Conservation (phyloP, 2,888 invertebrate genomes). For the Latrodectus hesperus region DNA sequence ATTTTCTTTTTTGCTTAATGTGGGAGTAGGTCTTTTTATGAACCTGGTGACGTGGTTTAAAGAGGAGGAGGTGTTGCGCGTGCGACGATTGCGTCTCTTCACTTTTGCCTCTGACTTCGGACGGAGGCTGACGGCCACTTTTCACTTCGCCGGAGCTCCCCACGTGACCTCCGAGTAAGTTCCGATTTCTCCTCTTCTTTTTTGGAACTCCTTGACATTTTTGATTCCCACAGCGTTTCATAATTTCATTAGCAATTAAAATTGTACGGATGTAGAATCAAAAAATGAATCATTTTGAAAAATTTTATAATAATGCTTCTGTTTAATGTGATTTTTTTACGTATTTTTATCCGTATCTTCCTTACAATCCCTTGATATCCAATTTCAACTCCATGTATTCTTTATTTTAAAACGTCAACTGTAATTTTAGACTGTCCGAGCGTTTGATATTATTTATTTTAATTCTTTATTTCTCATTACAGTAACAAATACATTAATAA, state of each 20-base stretch:
- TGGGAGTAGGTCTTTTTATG: neutral
- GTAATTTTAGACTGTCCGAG: too few species aligned
- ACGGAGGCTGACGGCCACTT: slow-evolving; percentile 12
- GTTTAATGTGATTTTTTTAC: too few species aligned
- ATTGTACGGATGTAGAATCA: neutral
- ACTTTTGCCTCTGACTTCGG: neutral
- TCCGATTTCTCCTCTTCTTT: neutral
- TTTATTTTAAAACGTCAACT: too few species aligned
- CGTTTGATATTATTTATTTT: too few species aligned
- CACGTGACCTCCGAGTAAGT: slow-evolving; percentile 33
- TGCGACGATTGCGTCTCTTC: slow-evolving; percentile 31
- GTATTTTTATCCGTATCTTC: too few species aligned
- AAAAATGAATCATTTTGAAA: neutral
- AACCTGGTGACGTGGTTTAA: slow-evolving; percentile 29
- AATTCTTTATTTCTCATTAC: too few species aligned
- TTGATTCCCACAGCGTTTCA: neutral
- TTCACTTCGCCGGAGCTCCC: neutral
- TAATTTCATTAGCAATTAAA: neutral
- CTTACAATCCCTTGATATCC: too few species aligned
- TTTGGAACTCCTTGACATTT: neutral
- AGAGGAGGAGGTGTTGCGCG: slow-evolving; percentile 28
- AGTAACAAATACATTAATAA: too few species aligned
- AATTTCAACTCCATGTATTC: too few species aligned
- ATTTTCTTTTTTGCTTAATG: slow-evolving; percentile 19
- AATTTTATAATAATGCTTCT: too few species aligned